phyloP scores from a whole-genome alignment of 1,140 invertebrate species.

The Lamellibrachia luymesi region DNA sequence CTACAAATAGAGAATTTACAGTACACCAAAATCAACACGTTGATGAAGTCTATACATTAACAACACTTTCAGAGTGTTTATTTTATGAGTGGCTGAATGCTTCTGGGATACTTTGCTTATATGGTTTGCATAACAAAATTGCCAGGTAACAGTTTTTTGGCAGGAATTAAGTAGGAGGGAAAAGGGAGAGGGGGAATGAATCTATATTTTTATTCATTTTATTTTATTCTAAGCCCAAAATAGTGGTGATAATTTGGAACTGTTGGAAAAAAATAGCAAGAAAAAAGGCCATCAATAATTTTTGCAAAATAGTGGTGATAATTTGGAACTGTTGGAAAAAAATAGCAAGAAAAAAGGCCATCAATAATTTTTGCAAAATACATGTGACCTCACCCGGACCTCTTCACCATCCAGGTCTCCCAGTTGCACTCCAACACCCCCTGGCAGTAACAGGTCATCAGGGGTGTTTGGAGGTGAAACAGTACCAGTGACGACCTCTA shows the following conservation, averaged over 20 bases:
- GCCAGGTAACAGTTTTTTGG: not conserved
- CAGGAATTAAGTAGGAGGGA: not conserved
- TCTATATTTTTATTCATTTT: not conserved
- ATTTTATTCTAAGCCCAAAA: not conserved
- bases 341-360: not conserved
- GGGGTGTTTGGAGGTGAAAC: not conserved
- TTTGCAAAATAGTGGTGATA: not conserved
- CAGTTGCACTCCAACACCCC: not conserved
- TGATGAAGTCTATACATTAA: not conserved
- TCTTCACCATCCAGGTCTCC: not conserved
- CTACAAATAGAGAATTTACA: no score
- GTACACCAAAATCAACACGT: not conserved
- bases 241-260: not conserved
- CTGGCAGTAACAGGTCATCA: conserved; percentile 15
- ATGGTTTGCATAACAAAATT: not conserved
- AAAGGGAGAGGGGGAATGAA: not conserved
- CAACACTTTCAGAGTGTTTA: no score
- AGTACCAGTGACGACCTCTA: not conserved
- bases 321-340: not conserved
- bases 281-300: not conserved
- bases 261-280: not conserved
- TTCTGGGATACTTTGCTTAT: not conserved
- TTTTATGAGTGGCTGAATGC: not conserved
- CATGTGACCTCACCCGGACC: not conserved
- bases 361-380: not conserved